Percentiles rank a stretch among this genome's conserved stretches.
Conservation (phyloP, 2,113 vertebrate genomes). For the Oxygymnocypris stewartii region DNA sequence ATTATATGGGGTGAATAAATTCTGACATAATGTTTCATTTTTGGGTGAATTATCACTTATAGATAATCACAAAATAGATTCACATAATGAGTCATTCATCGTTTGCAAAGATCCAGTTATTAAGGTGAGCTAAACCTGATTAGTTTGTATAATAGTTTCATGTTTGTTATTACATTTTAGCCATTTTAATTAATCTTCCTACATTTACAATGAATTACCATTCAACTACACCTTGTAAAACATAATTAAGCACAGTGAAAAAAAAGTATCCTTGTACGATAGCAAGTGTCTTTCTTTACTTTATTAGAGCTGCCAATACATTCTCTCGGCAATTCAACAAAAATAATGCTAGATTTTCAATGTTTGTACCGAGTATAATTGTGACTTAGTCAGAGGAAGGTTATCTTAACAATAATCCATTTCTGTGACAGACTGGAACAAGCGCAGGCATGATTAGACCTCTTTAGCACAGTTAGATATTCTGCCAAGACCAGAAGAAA, state of each 20-base stretch:
- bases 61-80: neutral
- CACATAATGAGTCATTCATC: neutral
- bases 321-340: neutral
- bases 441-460: slow-evolving; percentile 2
- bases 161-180: neutral
- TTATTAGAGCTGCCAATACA: slow-evolving; percentile 7
- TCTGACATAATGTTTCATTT: neutral
- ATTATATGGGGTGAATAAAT: neutral
- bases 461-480: slow-evolving; percentile 12
- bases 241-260: neutral
- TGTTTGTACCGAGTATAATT: neutral
- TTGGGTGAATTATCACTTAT: neutral
- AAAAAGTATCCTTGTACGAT: neutral
- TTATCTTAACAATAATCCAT: slow-evolving; percentile 37
- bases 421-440: slow-evolving; percentile 24
- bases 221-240: neutral
- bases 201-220: neutral
- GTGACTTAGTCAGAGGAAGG: slow-evolving; percentile 20
- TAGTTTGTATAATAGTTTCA: neutral
- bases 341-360: neutral
- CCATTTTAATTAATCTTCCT: slow-evolving; percentile 6
- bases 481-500: slow-evolving; percentile 39
- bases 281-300: slow-evolving; percentile 4
- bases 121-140: neutral
- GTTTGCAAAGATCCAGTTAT: neutral